Base-by-base conservation (phyloP, 2,113 vertebrate species). In the Copsychus sechellarum region DNA sequence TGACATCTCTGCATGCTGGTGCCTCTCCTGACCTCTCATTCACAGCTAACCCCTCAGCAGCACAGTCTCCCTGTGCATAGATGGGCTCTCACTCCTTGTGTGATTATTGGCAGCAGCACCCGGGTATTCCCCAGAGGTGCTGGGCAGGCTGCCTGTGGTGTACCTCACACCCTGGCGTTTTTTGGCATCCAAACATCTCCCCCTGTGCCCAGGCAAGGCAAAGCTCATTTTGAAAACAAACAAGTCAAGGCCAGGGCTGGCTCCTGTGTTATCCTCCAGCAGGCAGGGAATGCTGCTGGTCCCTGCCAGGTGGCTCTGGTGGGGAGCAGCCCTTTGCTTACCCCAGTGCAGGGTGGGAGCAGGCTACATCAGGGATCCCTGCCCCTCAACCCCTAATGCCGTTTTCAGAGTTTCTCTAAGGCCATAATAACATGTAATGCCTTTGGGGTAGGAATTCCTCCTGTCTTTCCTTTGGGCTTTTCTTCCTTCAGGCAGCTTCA, bases 291-390 rank as follows among this genome's bases (percentile, higher is more conserved):
- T 31, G 81, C 42, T 71, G 80, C 2, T 14, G 38, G 61, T 34
- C 13, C 17, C 38, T 74, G n/a, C 48, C 38, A 21, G 42, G 14
- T 0, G 1, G 31, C 66, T 48, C 42, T 4, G 4, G 2, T 28
- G 54, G 16, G 26, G 50, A 71, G 22, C 47, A 74, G 36, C 48
- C 25, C 62, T 64, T 72, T 33, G 43, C 26, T 69, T 38, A 29
- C 11, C 26, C 7, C 0, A 0, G 5, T 16, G n/a, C 23, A 8
- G 54, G 4, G 21, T 38, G 18, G 62, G 58, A 78, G 12, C 31
- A 67, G 26, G 48, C 47, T 10, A 4, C 34, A 10, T 26, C 0
- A 0, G 14, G 21, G 16, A 5, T 45, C 43, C 22, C 33, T 56
- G 22, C 28, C 42, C 21, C 31, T 80, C 40, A 64, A 15, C 12